Evolutionary conservation across 2,113 vertebrate species (phyloP).

Genomic region (Hoplias malabaricus): DNA sequence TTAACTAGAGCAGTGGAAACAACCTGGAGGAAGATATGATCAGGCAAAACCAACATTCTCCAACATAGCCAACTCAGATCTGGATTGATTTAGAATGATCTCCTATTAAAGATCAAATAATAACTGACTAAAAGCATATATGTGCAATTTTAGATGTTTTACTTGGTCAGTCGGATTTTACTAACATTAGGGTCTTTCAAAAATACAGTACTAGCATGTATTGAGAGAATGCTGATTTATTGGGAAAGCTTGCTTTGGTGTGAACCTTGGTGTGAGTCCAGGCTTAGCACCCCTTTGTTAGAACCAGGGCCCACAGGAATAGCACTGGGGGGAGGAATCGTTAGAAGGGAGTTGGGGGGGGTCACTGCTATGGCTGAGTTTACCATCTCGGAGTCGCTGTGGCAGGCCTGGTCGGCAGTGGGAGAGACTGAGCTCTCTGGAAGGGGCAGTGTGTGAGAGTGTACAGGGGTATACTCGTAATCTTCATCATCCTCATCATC

Average conservation of each 20-base stretch:
- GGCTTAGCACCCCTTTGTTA: neutral
- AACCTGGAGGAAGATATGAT: constrained; percentile 14
- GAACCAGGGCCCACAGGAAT: neutral
- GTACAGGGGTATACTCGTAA: constrained; percentile 78
- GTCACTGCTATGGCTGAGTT: constrained; percentile 60
- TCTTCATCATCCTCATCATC: constrained; percentile 95
- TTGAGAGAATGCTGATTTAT: constrained; percentile 33
- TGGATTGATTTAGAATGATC: neutral
- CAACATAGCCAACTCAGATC: neutral
- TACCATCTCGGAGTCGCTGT: constrained; percentile 99
- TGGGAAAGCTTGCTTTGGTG: neutral
- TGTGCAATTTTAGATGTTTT: neutral
- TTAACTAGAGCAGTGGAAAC: neutral
- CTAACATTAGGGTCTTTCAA: neutral
- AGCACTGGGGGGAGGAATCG: neutral
- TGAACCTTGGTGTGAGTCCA: neutral
- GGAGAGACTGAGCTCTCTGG: constrained; percentile 71
- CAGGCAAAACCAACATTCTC: constrained; percentile 19
- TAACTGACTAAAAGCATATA: neutral
- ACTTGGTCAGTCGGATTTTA: neutral
- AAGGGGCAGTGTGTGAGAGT: constrained; percentile 82
- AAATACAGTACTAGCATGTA: neutral
- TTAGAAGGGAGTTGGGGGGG: constrained; percentile 6
- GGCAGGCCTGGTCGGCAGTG: constrained; percentile 78
- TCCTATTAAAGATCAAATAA: neutral